A percentile compares a stretch with the other conserved stretches of the same genome.
Conservation (phyloP, 2,113 vertebrate genomes). For the Ageneiosus marmoratus region DNA sequence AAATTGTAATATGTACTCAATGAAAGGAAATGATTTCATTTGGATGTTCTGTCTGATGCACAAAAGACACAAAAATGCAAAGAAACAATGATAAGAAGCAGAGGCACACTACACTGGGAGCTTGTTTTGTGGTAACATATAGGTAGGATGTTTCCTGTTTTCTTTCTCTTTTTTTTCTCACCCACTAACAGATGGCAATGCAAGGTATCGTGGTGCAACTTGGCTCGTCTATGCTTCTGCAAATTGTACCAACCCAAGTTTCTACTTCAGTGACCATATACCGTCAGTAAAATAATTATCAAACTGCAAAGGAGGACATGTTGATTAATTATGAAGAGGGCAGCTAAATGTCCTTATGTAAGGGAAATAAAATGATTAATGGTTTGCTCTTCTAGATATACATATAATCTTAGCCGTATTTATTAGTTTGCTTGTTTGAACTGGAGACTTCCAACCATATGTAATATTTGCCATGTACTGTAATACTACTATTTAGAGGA, state of each 20-base stretch:
- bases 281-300: conserved; percentile 28
- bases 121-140: conserved; percentile 37
- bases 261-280: conserved; percentile 38
- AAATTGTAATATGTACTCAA: background rate
- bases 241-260: conserved; percentile 29
- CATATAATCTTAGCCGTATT: too few species aligned
- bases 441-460: background rate
- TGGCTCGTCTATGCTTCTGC: conserved; percentile 50
- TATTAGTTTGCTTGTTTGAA: background rate
- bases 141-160: conserved; percentile 53
- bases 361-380: background rate
- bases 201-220: conserved; percentile 30
- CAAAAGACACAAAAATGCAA: background rate
- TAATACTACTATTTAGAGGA: too few species aligned
- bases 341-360: background rate
- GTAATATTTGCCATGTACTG: too few species aligned
- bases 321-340: conserved; percentile 33
- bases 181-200: conserved; percentile 28
- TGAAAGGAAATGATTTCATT: background rate
- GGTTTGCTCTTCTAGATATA: background rate
- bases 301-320: conserved; percentile 31
- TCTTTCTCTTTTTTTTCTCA: conserved; percentile 14
- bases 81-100: background rate
- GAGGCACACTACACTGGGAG: background rate
- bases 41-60: background rate